These are phyloP conservation scores for Pseudeuparius sepicola DNA, from an alignment of 2,888 invertebrate species.

Conservation along the genomic window DNA sequence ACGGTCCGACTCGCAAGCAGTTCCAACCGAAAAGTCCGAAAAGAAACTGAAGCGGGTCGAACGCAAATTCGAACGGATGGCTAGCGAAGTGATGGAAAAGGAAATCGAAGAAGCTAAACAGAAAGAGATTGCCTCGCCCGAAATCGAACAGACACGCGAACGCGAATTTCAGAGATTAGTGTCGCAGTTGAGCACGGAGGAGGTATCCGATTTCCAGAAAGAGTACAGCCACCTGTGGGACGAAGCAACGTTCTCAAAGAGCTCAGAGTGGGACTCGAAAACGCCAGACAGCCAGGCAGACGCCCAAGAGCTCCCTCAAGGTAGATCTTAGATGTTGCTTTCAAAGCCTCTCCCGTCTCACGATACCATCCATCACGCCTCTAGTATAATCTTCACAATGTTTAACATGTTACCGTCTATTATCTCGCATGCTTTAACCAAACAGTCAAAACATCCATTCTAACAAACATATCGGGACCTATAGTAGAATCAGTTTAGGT, in stretches of 20 bases:
- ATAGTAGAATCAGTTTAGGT: no score
- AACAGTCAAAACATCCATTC: no score
- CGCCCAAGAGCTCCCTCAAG: slow-evolving; percentile 39
- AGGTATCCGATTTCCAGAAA: slow-evolving; percentile 42
- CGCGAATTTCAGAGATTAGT: slow-evolving; percentile 41
- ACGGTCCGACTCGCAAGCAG: slow-evolving; percentile 21
- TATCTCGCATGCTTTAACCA: no score
- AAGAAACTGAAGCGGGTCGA: slow-evolving; percentile 40
- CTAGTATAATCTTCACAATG: no score
- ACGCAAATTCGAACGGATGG: slow-evolving; percentile 43
- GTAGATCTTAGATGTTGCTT: slow-evolving; percentile 38
- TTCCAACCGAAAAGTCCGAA: slow-evolving; percentile 28
- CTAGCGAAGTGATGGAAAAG: slow-evolving; percentile 40
- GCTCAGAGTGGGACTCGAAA: slow-evolving; percentile 39
- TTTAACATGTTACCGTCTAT: no score
- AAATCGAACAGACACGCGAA: slow-evolving; percentile 35
- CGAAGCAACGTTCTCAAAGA: slow-evolving; percentile 38
- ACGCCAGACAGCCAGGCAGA: slow-evolving; percentile 40
- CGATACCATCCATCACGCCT: slow-evolving; percentile 28
- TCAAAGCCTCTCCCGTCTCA: slow-evolving; percentile 22
- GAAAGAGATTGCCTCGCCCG: slow-evolving; percentile 32
- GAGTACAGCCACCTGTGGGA: slow-evolving; percentile 42
- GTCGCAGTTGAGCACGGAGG: slow-evolving; percentile 43
- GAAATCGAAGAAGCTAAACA: slow-evolving; percentile 31
- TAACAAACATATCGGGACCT: slow-evolving; percentile 37